Evolutionary conservation across 2,797 vertebrate genomes (phyloP).

Genomic region (Acipenser oxyrinchus): DNA sequence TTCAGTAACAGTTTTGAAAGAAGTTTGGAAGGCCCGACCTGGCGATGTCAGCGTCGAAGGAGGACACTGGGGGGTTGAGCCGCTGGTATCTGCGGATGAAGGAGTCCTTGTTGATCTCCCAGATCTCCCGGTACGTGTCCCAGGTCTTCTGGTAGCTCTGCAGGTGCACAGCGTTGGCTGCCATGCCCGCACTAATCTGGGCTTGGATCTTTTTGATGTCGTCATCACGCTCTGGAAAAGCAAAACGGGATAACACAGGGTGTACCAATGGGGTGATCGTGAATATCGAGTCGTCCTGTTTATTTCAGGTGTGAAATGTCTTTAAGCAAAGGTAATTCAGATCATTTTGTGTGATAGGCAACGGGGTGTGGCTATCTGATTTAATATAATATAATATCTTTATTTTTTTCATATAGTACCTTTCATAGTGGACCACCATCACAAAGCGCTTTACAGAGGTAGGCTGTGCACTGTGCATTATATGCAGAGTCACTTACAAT

Average conservation of each 20-base stretch:
- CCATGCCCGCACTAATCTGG: constrained; percentile 63
- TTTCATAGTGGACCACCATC: no score
- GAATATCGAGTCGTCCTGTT: neutral
- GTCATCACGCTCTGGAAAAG: constrained; percentile 63
- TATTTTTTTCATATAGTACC: no score
- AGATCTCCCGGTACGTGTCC: constrained; percentile 78
- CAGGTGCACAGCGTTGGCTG: constrained; percentile 53
- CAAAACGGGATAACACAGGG: neutral
- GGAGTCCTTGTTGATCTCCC: constrained; percentile 77
- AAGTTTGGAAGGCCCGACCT: constrained; percentile 45
- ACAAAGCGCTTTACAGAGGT: no score
- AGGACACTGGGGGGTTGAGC: constrained; percentile 68
- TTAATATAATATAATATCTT: no score
- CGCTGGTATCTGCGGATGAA: constrained; percentile 72
- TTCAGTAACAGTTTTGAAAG: no score
- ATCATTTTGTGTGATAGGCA: neutral
- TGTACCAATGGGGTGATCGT: neutral
- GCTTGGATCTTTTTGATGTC: constrained; percentile 74
- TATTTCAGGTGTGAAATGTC: neutral
- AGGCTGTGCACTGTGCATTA: no score
- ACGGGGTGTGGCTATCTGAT: no score
- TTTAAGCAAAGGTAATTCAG: neutral
- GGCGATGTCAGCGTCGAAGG: constrained; percentile 77
- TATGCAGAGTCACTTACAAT: no score
- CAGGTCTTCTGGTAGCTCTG: constrained; percentile 74